Percentiles rank a stretch among this genome's conserved stretches.
Evolutionary conservation across 2,888 invertebrate genomes (phyloP).

Genomic region (Metellina segmentata): DNA sequence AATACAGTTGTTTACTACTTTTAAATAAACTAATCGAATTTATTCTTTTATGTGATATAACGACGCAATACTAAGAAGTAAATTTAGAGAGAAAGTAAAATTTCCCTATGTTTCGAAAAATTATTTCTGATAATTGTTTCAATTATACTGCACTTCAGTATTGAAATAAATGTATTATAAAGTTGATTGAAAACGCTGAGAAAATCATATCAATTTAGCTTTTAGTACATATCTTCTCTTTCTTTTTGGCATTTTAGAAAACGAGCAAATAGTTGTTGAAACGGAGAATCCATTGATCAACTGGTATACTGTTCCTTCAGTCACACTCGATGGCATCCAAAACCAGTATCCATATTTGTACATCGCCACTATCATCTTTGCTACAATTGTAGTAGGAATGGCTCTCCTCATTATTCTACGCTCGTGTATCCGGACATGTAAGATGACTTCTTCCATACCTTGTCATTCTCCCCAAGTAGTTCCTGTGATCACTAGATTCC

Average conservation of each 20-base stretch:
- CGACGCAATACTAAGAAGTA: too few species aligned
- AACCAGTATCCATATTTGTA: slow-evolving; percentile 48
- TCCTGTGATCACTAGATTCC: not conserved
- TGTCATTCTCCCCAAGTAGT: not conserved
- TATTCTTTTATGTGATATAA: too few species aligned
- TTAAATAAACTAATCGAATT: too few species aligned
- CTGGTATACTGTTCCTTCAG: slow-evolving; percentile 13
- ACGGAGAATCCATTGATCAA: slow-evolving; percentile 8
- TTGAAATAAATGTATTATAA: too few species aligned
- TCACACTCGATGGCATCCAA: slow-evolving; percentile 12
- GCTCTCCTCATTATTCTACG: slow-evolving; percentile 22
- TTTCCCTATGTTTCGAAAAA: too few species aligned
- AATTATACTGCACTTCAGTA: too few species aligned
- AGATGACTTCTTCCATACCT: not conserved
- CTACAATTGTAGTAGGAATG: slow-evolving; percentile 41
- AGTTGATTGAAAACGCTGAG: too few species aligned
- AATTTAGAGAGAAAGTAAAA: too few species aligned
- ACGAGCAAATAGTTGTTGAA: not conserved
- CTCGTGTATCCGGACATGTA: slow-evolving; percentile 18
- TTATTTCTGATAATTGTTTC: too few species aligned
- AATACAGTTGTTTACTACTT: too few species aligned
- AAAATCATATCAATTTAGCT: too few species aligned
- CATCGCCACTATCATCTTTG: slow-evolving; percentile 42
- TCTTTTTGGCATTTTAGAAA: slow-evolving; percentile 49
- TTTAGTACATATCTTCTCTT: not conserved